Evolutionary conservation across 2,113 vertebrate species (phyloP).

Genomic region (Aspidoscelis tigris): DNA sequence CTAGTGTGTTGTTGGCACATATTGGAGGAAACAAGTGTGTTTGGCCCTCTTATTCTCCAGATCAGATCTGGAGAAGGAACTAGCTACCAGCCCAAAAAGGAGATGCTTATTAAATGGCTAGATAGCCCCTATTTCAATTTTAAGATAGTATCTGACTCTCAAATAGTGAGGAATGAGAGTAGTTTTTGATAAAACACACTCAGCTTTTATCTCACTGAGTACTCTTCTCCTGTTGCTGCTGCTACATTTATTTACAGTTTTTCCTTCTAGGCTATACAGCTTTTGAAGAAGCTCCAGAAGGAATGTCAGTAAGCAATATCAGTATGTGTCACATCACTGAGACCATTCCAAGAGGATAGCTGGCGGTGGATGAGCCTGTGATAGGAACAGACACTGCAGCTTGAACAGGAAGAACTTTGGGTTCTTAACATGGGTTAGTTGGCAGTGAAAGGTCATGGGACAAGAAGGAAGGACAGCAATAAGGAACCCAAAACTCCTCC

Average conservation of each 20-base stretch:
- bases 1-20: background rate
- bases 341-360: background rate
- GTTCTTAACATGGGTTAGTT: no score
- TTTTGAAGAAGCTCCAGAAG: background rate
- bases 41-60: constrained; percentile 7
- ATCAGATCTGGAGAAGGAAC: background rate
- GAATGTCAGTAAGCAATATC: background rate
- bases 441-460: no score
- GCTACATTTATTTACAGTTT: background rate
- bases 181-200: constrained; percentile 49
- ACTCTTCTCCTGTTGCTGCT: background rate
- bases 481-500: no score
- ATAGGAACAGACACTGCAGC: background rate
- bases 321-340: background rate
- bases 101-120: background rate
- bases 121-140: background rate
- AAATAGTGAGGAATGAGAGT: constrained; percentile 20
- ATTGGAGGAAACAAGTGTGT: constrained; percentile 4
- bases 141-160: background rate
- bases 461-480: no score
- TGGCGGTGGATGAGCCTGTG: background rate
- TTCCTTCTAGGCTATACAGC: background rate
- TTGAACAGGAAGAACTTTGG: no score
- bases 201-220: background rate
- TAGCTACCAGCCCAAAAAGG: background rate